Percentiles rank a stretch among this genome's conserved stretches.
Conservation (phyloP, 2,888 invertebrate genomes). For the Bellardia pandia region DNA sequence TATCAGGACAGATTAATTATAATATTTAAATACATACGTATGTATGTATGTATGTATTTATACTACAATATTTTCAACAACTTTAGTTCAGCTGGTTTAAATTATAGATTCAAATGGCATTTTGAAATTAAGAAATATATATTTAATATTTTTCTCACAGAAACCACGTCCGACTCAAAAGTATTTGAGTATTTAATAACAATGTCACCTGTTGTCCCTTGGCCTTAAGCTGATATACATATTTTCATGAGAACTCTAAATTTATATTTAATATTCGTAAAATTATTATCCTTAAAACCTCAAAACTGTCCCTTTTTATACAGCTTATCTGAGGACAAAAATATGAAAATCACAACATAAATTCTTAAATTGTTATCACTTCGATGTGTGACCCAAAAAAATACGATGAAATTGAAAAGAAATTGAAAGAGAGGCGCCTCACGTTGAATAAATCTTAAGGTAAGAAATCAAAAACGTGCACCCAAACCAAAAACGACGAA, state of each 20-base stretch:
- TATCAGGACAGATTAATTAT: too few species aligned
- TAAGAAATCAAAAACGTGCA: constrained; percentile 33
- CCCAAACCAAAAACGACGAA: constrained; percentile 56
- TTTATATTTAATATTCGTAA: constrained; percentile 71
- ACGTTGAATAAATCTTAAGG: constrained; percentile 59
- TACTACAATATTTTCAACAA: background rate
- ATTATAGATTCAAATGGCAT: constrained; percentile 28
- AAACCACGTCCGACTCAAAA: background rate
- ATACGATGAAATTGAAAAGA: constrained; percentile 10
- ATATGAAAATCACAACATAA: constrained; percentile 72
- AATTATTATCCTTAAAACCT: constrained; percentile 56
- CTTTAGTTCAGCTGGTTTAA: background rate
- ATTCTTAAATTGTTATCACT: constrained; percentile 69
- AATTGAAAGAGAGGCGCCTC: constrained; percentile 68
- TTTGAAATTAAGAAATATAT: constrained; percentile 30
- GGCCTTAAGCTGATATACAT: constrained; percentile 61
- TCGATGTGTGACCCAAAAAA: constrained; percentile 64
- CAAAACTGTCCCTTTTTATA: constrained; percentile 37
- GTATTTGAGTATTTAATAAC: constrained; percentile 2
- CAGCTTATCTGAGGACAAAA: constrained; percentile 58
- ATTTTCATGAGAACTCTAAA: constrained; percentile 72
- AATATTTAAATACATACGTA: too few species aligned
- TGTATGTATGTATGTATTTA: too few species aligned
- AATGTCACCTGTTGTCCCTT: constrained; percentile 50
- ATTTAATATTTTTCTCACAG: constrained; percentile 53